Base-by-base conservation (phyloP, 2,888 invertebrate species). In the Hanleya hanleyi region DNA sequence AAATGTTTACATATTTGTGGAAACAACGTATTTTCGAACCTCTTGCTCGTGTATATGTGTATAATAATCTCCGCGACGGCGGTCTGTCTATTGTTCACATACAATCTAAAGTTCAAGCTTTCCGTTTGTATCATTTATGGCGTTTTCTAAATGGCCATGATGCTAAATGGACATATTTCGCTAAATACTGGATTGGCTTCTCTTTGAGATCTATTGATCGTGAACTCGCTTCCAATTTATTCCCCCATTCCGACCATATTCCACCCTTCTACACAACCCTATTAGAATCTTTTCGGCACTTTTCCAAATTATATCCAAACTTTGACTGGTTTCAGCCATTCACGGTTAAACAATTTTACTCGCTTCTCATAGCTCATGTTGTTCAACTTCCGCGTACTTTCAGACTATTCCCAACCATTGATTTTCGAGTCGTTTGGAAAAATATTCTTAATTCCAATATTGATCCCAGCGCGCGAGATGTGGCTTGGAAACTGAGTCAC, bases 101-200 rank as follows among this genome's bases (percentile, higher is more conserved):
- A 12, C 18, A 37, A 3, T 62, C 61, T 9, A 29, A 36, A 12
- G 29, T 69, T 29, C 41, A 61, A 9, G 57, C 69, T 37, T 33
- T 69, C 26, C 18, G 15, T 7, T 26, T 69, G 0, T 29, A 18
- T 2, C 69, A 73, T 69, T 15, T 70, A 1, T 51, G 70, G 37
- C 61, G 67, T 47, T 22, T 74, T 22, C 38, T 68, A 2, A 69
- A n/a, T 32, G 15, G 66, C 38, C 22, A 26, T n/a, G 32, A 64
- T 18, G 71, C 75, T 22, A 66, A 47, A 51, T 75, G 75, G 75
- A 41, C 37, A 0, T 71, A 51, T 51, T 72, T 75, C 67, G 71
- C 75, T 32, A 75, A 72, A 67, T 72, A 75, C 61, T 75, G 71
- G 71, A 69, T 75, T 38, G 71, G 75, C 0, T n/a, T 75, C 26